A percentile compares a stretch with the other conserved stretches of the same genome.
Conservation (phyloP, 1,140 invertebrate genomes). For the Callitettix versicolor region DNA sequence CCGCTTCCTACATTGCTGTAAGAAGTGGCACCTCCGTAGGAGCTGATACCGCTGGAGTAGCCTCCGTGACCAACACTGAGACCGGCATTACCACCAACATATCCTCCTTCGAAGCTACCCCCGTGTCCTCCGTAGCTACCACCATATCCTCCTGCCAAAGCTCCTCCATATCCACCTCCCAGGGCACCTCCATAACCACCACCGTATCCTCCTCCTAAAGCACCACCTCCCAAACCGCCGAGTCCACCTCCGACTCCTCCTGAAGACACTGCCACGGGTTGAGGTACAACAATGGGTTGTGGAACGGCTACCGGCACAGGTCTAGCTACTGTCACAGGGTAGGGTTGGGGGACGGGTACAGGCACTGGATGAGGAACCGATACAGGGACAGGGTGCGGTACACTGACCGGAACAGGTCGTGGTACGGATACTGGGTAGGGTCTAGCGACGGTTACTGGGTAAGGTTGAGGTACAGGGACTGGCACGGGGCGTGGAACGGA, state of each 20-base stretch:
- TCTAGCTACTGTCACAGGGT: constrained; percentile 20
- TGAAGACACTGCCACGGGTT: constrained; percentile 43
- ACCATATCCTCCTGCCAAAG: background rate
- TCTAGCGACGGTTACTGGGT: constrained; percentile 15
- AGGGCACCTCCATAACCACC: background rate
- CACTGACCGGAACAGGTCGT: constrained; percentile 17
- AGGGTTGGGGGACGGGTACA: constrained; percentile 19
- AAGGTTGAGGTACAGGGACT: constrained; percentile 22
- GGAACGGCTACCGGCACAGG: constrained; percentile 10
- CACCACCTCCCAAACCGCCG: background rate
- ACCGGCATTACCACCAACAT: background rate
- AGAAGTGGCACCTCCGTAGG: background rate
- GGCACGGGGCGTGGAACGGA: constrained; percentile 21
- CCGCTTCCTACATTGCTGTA: background rate
- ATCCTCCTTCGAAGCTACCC: background rate
- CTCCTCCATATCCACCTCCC: background rate
- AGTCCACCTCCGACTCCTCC: background rate
- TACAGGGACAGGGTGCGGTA: constrained; percentile 21
- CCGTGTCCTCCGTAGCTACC: background rate
- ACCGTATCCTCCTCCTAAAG: background rate
- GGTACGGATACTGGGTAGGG: constrained; percentile 19
- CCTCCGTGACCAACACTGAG: background rate
- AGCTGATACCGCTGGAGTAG: background rate
- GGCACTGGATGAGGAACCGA: constrained; percentile 13
- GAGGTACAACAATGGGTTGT: constrained; percentile 40